Evolutionary conservation across 2,113 vertebrate genomes (phyloP).

Genomic region (Muntiacus muntjak): DNA sequence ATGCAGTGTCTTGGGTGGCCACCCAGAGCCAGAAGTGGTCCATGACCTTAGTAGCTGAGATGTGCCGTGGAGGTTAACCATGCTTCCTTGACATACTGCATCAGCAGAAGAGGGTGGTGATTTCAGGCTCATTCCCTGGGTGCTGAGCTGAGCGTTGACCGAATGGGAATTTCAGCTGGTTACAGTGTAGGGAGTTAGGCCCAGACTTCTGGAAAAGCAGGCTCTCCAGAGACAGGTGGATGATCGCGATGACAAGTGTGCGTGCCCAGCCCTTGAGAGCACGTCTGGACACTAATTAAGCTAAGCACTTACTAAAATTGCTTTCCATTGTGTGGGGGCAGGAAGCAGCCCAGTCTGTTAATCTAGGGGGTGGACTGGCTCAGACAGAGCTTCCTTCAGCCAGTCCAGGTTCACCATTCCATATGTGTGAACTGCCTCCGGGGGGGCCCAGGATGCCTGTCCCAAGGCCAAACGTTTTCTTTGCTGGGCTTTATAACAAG

Average conservation of each 20-base stretch:
- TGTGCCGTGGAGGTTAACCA: neutral
- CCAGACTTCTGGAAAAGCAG: neutral
- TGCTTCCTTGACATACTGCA: neutral
- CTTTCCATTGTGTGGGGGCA: neutral
- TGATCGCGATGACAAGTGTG: neutral
- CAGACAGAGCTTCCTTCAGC: neutral
- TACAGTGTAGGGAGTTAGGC: neutral
- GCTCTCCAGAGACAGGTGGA: neutral
- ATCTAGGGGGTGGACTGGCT: neutral
- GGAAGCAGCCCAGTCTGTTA: neutral
- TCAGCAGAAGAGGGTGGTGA: neutral
- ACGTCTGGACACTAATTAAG: neutral
- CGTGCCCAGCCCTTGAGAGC: neutral
- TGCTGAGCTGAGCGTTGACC: neutral
- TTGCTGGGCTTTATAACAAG: neutral
- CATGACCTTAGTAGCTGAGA: neutral
- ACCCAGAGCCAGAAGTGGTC: neutral
- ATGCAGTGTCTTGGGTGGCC: neutral
- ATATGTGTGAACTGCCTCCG: neutral
- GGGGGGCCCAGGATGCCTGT: too few relatives aligned
- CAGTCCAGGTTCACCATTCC: neutral
- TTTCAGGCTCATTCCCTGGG: neutral
- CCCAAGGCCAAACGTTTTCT: neutral
- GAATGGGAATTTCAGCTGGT: neutral
- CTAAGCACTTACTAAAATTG: constrained; percentile 12